These are phyloP conservation scores for Gymnoscelis rufifasciata DNA, from an alignment of 2,888 invertebrate species.

Conservation along the genomic window DNA sequence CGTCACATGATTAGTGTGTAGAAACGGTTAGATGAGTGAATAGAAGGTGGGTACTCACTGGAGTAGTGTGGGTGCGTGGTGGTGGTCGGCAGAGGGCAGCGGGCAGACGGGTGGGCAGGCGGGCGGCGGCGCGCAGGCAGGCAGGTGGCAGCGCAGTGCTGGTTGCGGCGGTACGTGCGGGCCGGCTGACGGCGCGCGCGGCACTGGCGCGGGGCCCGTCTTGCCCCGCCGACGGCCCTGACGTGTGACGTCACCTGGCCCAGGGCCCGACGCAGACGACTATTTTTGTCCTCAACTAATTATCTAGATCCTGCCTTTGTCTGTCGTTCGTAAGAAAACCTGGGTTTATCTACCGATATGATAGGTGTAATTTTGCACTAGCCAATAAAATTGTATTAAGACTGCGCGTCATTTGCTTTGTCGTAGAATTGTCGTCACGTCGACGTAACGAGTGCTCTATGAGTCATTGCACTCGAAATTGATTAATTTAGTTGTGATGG, in stretches of 20 bases:
- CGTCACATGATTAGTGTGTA: conserved; percentile 35
- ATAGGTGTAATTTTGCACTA: conserved; percentile 26
- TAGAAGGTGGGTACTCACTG: conserved; percentile 45
- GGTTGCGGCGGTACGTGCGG: conserved; percentile 59
- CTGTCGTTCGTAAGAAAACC: conserved; percentile 60
- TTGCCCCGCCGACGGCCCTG: conserved; percentile 75
- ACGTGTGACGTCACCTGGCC: conserved; percentile 77
- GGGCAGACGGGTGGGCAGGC: conserved; percentile 41
- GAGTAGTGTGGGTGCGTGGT: conserved; percentile 33
- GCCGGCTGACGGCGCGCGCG: conserved; percentile 76
- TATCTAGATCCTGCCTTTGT: conserved; percentile 75
- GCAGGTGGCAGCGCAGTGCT: conserved; percentile 36
- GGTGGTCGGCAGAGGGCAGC: conserved; percentile 35
- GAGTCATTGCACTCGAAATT: conserved; percentile 45
- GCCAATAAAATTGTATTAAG: conserved; percentile 31
- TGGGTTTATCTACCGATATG: conserved; percentile 44
- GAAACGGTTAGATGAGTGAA: conserved; percentile 17
- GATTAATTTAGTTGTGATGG: conserved; percentile 10
- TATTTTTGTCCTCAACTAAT: conserved; percentile 76
- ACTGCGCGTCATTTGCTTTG: conserved; percentile 35
- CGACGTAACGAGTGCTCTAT: conserved; percentile 29
- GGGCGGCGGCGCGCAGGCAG: conserved; percentile 30
- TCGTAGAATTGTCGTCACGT: conserved; percentile 38
- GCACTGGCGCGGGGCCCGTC: conserved; percentile 79
- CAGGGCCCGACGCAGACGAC: conserved; percentile 73